phyloP scores from a whole-genome alignment of 2,113 vertebrate genomes.

The Burhinus bistriatus region DNA sequence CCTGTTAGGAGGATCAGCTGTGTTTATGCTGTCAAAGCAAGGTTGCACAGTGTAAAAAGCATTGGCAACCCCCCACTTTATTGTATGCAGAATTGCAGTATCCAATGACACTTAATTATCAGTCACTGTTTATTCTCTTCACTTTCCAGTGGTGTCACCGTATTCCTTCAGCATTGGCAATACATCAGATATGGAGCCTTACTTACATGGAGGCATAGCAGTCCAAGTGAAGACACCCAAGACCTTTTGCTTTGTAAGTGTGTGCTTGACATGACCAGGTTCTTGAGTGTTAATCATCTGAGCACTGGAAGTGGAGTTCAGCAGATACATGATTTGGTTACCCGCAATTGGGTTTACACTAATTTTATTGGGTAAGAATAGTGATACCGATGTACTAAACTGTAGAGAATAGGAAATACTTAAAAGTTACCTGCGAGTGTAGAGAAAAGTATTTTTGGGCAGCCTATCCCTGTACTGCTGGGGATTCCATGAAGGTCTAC shows the following conservation, averaged over 20 bases:
- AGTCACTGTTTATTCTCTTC: background rate
- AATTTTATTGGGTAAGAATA: background rate
- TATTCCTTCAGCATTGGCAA: constrained; percentile 92
- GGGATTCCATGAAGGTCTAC: background rate
- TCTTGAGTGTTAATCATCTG: fast-evolving
- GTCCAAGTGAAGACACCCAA: constrained; percentile 87
- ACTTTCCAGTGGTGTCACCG: constrained; percentile 84
- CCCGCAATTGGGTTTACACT: fast-evolving
- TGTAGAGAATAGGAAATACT: background rate
- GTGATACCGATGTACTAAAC: background rate
- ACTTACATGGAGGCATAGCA: constrained; percentile 92
- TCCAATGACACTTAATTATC: background rate
- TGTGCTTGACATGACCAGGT: background rate
- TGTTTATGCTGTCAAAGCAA: background rate
- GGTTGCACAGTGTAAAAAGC: background rate
- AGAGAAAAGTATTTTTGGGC: background rate
- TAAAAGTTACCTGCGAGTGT: background rate
- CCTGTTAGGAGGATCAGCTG: background rate
- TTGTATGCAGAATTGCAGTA: background rate
- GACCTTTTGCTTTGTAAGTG: constrained; percentile 90
- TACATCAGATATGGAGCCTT: constrained; percentile 84
- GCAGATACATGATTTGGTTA: background rate
- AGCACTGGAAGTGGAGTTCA: background rate
- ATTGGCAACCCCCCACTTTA: fast-evolving
- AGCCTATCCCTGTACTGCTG: background rate